These are phyloP conservation scores for Hypanus sabinus DNA, from an alignment of 2,113 vertebrate species.

Conservation along the genomic window DNA sequence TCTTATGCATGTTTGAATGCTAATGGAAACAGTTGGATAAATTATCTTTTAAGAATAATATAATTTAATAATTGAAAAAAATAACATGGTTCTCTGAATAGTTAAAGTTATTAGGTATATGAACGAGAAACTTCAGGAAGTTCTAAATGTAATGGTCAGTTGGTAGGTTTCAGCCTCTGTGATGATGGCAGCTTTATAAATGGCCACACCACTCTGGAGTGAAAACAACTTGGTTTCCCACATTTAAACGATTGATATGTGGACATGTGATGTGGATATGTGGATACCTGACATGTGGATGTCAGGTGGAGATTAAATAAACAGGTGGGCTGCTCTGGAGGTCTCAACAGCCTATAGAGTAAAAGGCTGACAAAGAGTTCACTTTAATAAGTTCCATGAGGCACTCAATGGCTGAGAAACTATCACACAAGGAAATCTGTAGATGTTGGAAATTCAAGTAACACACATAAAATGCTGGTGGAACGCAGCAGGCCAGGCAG, in stretches of 20 bases:
- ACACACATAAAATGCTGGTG: too few species aligned
- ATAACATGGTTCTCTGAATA: neutral
- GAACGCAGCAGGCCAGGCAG: too few species aligned
- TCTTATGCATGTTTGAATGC: neutral
- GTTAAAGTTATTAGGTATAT: neutral
- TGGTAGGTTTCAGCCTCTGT: neutral
- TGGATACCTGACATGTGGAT: too few species aligned
- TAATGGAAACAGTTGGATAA: neutral
- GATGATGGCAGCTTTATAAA: neutral
- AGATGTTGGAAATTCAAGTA: too few species aligned
- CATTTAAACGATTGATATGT: too few species aligned
- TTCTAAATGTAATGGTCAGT: neutral
- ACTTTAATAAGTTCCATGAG: neutral
- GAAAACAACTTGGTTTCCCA: neutral
- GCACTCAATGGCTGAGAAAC: neutral
- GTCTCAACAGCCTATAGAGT: neutral
- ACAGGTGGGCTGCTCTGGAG: neutral
- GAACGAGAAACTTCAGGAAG: too few species aligned
- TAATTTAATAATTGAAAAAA: neutral
- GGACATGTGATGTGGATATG: too few species aligned
- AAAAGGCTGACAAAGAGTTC: neutral
- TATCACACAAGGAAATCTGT: neutral
- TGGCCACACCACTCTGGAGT: neutral
- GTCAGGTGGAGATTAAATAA: neutral
- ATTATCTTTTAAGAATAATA: neutral